Percentiles rank a stretch among this genome's conserved stretches.
These are phyloP conservation scores for Frankliniella intonsa DNA, from an alignment of 2,888 invertebrate genomes.

Conservation along the genomic window DNA sequence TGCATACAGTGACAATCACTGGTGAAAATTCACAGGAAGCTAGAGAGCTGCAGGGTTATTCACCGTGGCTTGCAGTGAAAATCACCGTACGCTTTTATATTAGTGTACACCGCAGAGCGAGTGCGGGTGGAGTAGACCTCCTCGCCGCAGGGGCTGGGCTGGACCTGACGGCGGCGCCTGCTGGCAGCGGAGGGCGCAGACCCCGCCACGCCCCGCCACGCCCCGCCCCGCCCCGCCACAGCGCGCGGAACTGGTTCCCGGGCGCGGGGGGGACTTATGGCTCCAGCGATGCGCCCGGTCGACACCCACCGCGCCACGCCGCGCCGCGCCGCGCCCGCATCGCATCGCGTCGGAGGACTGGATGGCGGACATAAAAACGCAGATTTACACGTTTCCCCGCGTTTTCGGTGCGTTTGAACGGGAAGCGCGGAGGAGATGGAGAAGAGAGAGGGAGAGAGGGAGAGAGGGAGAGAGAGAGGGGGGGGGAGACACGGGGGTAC, in stretches of 20 bases:
- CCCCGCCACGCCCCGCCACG: no score
- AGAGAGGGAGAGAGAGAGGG: not conserved
- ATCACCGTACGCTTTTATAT: no score
- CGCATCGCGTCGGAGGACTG: not conserved
- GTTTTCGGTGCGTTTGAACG: slow-evolving; percentile 11
- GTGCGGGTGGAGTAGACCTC: no score
- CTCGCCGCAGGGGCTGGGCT: no score
- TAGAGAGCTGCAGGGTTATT: no score
- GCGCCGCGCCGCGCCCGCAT: not conserved
- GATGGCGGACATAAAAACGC: slow-evolving; percentile 11
- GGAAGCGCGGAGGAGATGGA: not conserved
- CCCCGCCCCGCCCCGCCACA: no score
- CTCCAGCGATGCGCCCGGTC: not conserved
- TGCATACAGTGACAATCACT: no score
- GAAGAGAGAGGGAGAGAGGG: not conserved
- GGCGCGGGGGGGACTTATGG: not conserved
- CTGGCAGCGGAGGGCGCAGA: no score
- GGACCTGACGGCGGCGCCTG: no score
- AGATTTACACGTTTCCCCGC: slow-evolving; percentile 13
- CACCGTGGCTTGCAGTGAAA: no score
- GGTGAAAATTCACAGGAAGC: no score
- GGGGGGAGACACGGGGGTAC: not conserved
- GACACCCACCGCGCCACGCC: not conserved
- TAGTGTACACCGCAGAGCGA: no score
- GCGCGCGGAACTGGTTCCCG: not conserved